phyloP scores from a whole-genome alignment of 2,888 invertebrate genomes.

The Neoitamus cyanurus region DNA sequence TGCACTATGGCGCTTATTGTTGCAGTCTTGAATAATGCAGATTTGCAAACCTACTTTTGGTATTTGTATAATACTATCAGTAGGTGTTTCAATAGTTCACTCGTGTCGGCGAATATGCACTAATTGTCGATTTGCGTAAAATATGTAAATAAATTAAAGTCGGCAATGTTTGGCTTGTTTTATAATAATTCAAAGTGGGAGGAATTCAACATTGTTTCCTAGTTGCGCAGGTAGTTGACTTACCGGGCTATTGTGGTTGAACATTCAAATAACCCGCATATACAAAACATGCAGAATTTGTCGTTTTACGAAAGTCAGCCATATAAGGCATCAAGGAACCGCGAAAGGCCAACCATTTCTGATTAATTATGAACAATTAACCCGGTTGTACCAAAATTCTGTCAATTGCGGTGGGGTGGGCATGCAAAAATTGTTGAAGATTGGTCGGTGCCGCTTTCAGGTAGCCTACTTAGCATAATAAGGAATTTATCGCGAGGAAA shows the following conservation, averaged over 20 bases:
- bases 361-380: not conserved
- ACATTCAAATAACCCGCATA: too few species aligned
- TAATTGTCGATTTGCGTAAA: not conserved
- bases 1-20: too few species aligned
- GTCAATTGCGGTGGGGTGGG: too few species aligned
- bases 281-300: not conserved
- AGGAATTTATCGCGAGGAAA: conserved; percentile 14
- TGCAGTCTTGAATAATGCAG: too few species aligned
- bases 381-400: not conserved
- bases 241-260: not conserved
- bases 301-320: not conserved
- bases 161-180: not conserved
- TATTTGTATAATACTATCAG: too few species aligned
- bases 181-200: not conserved
- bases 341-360: not conserved
- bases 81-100: too few species aligned
- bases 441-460: not conserved
- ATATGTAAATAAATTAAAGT: not conserved
- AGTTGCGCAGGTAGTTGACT: not conserved
- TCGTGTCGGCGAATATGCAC: too few species aligned
- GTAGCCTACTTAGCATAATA: conserved; percentile 13
- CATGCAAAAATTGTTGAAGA: too few species aligned
- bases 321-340: not conserved
- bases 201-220: not conserved
- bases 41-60: too few species aligned